phyloP scores from a whole-genome alignment of 2,113 vertebrate genomes.

The Microtus richardsoni region DNA sequence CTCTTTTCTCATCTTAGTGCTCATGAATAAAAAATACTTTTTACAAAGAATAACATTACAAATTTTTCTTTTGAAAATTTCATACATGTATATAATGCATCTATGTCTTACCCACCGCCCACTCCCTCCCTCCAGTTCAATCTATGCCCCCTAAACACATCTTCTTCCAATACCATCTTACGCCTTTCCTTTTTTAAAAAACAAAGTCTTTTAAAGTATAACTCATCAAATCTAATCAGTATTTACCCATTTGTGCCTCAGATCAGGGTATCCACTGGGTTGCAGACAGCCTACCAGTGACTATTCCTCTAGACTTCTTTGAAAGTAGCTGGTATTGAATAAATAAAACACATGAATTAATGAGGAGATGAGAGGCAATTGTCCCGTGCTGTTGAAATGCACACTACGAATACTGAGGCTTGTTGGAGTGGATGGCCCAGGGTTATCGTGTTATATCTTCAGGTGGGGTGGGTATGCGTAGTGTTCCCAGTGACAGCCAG shows the following conservation, averaged over 20 bases:
- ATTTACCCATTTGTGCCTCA: background rate
- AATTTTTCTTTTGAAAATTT: background rate
- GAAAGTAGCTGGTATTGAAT: background rate
- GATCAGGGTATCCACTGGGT: background rate
- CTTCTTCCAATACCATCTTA: background rate
- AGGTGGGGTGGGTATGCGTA: too few relatives aligned
- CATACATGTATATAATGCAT: background rate
- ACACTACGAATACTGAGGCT: background rate
- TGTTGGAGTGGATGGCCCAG: background rate
- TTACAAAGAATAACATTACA: background rate
- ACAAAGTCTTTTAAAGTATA: background rate
- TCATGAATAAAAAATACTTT: background rate
- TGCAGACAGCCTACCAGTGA: background rate
- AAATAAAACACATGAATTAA: background rate
- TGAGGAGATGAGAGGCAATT: background rate
- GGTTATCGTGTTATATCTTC: background rate
- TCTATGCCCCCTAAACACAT: background rate
- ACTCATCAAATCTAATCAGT: background rate
- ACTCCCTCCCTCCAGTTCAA: background rate
- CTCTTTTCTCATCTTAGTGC: background rate
- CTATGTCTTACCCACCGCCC: background rate
- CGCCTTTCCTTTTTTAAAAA: background rate
- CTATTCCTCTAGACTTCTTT: background rate
- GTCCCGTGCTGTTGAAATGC: background rate
- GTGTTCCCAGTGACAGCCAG: background rate